Conservation (phyloP, 2,113 vertebrate species). For the Talpa occidentalis region DNA sequence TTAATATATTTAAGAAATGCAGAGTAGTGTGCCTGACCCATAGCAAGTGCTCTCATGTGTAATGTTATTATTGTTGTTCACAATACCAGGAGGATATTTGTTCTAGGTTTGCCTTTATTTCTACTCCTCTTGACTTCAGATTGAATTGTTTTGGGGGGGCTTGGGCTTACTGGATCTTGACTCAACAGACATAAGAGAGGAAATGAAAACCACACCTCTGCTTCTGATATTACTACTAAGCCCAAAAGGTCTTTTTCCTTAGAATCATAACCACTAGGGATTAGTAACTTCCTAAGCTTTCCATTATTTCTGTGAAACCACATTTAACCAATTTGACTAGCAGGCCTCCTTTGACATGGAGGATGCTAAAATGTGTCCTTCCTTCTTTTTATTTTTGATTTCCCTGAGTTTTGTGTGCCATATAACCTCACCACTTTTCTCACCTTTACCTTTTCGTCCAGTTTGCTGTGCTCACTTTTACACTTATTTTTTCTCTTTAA, state of each 20-base stretch:
- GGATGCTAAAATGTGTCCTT: background rate
- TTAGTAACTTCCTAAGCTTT: background rate
- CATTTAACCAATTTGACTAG: background rate
- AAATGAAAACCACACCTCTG: background rate
- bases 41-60: background rate
- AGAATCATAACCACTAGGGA: background rate
- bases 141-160: background rate
- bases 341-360: no score
- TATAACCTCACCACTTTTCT: background rate
- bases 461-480: background rate
- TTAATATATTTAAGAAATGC: background rate
- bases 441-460: background rate
- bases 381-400: background rate
- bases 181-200: background rate
- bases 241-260: background rate
- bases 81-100: background rate
- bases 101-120: background rate
- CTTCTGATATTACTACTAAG: background rate
- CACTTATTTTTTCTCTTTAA: background rate
- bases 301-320: background rate
- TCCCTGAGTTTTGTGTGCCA: background rate
- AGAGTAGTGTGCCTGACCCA: background rate
- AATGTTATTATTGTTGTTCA: background rate
- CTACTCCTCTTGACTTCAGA: background rate
- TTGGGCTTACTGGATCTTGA: background rate